phyloP scores from a whole-genome alignment of 2,888 invertebrate species.

The Acanthoscelides obtectus region DNA sequence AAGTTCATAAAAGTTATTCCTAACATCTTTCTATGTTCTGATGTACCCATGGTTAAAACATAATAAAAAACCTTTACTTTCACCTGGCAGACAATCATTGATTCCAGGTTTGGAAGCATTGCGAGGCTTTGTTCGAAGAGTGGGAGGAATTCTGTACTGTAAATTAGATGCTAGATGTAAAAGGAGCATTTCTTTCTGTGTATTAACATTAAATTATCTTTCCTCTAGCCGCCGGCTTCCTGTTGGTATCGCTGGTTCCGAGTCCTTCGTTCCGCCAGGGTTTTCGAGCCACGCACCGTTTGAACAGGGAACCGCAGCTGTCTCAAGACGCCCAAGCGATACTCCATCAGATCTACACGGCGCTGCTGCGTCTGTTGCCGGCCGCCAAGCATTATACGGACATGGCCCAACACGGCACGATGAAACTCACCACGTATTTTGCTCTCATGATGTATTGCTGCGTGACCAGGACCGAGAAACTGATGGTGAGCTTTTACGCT shows the following conservation, averaged over 20 bases:
- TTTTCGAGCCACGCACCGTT: constrained; percentile 62
- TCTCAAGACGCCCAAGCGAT: constrained; percentile 54
- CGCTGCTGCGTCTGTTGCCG: constrained; percentile 69
- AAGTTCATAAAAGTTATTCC: too few species aligned
- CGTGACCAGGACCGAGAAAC: constrained; percentile 83
- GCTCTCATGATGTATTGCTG: constrained; percentile 89
- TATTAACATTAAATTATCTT: too few species aligned
- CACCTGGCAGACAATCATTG: too few species aligned
- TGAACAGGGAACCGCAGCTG: constrained; percentile 48
- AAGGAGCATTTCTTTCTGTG: too few species aligned
- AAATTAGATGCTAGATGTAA: too few species aligned
- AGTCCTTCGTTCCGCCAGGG: constrained; percentile 87
- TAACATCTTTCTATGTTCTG: too few species aligned
- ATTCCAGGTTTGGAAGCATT: too few species aligned
- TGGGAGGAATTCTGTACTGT: too few species aligned
- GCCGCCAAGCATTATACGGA: constrained; percentile 84
- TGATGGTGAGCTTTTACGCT: constrained; percentile 85
- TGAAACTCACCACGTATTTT: constrained; percentile 90
- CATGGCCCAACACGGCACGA: constrained; percentile 80
- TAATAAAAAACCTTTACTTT: too few species aligned
- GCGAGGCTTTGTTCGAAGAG: too few species aligned
- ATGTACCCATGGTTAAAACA: too few species aligned
- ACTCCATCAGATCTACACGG: constrained; percentile 65
- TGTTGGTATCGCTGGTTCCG: constrained; percentile 86
- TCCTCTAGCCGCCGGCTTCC: constrained; percentile 79